These are phyloP conservation scores for Percopsis omiscomaycus DNA, from an alignment of 2,797 vertebrate genomes.

Conservation along the genomic window DNA sequence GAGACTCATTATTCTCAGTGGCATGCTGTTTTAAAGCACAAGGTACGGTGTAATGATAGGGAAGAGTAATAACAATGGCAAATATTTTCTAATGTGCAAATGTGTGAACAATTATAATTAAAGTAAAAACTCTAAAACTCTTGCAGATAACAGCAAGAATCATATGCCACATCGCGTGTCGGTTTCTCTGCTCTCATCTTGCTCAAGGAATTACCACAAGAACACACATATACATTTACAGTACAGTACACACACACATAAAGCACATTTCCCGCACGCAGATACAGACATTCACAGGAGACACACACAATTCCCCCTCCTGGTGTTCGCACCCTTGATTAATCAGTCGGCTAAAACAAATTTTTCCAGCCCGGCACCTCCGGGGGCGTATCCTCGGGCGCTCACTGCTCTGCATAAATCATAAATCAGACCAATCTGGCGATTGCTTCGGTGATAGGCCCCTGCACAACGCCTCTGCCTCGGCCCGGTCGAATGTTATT, in stretches of 20 bases:
- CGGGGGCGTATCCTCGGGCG: conserved; percentile 65
- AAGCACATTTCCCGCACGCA: neutral
- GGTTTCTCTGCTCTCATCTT: conserved; percentile 34
- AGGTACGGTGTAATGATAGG: too few species aligned
- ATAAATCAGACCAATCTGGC: conserved; percentile 79
- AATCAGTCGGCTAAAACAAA: conserved; percentile 81
- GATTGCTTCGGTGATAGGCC: conserved; percentile 63
- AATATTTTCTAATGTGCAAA: too few species aligned
- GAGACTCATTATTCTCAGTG: too few species aligned
- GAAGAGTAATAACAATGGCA: too few species aligned
- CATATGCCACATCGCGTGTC: too few species aligned
- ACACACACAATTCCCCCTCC: neutral
- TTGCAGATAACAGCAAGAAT: too few species aligned
- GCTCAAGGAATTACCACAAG: conserved; percentile 22
- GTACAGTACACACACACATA: conserved; percentile 8
- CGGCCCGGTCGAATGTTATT: conserved; percentile 62
- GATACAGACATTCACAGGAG: neutral
- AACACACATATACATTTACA: conserved; percentile 20
- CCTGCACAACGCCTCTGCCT: conserved; percentile 22
- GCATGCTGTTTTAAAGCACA: too few species aligned
- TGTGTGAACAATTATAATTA: too few species aligned
- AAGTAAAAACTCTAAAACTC: too few species aligned
- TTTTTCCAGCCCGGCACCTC: conserved; percentile 70
- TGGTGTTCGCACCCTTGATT: conserved; percentile 53
- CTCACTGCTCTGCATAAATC: conserved; percentile 75